Percentiles rank a stretch among this genome's conserved stretches.
Evolutionary conservation across 2,888 invertebrate genomes (phyloP).

Genomic region (Lasius fuliginosus): DNA sequence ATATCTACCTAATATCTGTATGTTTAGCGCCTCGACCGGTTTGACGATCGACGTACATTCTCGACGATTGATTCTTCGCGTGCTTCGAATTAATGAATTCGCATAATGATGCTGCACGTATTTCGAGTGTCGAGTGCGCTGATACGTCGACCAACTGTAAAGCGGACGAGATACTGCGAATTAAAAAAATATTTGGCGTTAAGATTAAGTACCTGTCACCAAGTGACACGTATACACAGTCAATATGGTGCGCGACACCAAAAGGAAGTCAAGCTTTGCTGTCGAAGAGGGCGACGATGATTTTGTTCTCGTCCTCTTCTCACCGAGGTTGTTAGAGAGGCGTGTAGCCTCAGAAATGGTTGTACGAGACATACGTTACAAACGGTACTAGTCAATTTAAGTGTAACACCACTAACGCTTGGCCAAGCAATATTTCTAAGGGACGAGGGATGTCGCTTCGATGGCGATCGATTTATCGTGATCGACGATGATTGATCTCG

Average conservation of each 20-base stretch:
- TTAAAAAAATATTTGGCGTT: slow-evolving; percentile 64
- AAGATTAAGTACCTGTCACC: slow-evolving; percentile 57
- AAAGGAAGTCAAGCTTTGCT: slow-evolving; percentile 72
- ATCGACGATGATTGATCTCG: slow-evolving; percentile 72
- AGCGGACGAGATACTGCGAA: slow-evolving; percentile 58
- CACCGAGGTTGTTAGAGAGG: slow-evolving; percentile 42
- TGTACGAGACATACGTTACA: slow-evolving; percentile 66
- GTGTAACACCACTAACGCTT: slow-evolving; percentile 80
- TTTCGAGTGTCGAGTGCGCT: slow-evolving; percentile 72
- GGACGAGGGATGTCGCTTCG: slow-evolving; percentile 68
- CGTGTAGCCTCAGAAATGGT: slow-evolving; percentile 28
- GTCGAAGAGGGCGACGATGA: slow-evolving; percentile 26
- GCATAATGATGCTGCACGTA: slow-evolving; percentile 21
- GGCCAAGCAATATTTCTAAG: slow-evolving; percentile 78
- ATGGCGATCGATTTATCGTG: slow-evolving; percentile 68
- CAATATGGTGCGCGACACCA: slow-evolving; percentile 67
- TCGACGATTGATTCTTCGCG: slow-evolving; percentile 44
- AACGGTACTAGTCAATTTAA: slow-evolving; percentile 82
- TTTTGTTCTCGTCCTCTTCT: slow-evolving; percentile 36
- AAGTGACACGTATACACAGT: slow-evolving; percentile 62
- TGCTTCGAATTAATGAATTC: slow-evolving; percentile 17
- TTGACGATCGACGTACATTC: background rate
- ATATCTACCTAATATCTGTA: background rate
- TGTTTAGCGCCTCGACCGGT: background rate
- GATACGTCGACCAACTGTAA: slow-evolving; percentile 59